Evolutionary conservation across 2,888 invertebrate genomes (phyloP).

Genomic region (Tenthredo amoena): DNA sequence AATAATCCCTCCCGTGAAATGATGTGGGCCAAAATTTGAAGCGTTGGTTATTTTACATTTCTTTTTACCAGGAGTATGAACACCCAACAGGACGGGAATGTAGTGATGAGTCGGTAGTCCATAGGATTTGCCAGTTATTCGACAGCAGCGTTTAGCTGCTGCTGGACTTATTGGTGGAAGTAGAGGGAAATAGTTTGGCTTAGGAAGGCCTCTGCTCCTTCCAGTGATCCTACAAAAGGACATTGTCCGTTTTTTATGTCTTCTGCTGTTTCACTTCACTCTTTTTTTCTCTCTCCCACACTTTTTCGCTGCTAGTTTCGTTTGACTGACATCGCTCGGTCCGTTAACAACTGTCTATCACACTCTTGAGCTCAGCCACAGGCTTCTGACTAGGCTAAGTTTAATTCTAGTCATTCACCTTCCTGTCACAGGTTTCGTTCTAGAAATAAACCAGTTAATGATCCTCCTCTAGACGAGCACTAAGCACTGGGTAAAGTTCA

Average conservation of each 20-base stretch:
- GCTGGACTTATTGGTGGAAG: conserved; percentile 90
- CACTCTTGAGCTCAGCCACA: conserved; percentile 37
- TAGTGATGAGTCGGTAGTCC: conserved; percentile 88
- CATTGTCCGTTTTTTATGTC: conserved; percentile 74
- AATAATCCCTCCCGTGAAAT: conserved; percentile 81
- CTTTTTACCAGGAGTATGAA: conserved; percentile 76
- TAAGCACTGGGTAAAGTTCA: conserved; percentile 44
- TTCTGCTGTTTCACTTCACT: not conserved
- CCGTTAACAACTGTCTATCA: conserved; percentile 50
- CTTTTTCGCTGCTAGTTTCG: conserved; percentile 39
- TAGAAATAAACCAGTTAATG: conserved; percentile 53
- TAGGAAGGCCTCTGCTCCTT: conserved; percentile 88
- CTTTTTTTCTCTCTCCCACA: conserved; percentile 12
- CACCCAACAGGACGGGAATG: conserved; percentile 86
- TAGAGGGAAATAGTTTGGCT: conserved; percentile 90
- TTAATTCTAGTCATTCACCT: conserved; percentile 55
- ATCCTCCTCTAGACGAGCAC: conserved; percentile 45
- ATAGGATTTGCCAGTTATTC: conserved; percentile 89
- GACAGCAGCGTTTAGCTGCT: conserved; percentile 89
- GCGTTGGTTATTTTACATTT: conserved; percentile 85
- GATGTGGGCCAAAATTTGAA: conserved; percentile 82
- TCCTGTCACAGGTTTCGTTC: conserved; percentile 54
- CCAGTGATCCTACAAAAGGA: conserved; percentile 91
- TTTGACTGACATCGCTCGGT: conserved; percentile 49
- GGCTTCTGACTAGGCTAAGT: conserved; percentile 53